Evolutionary conservation across 2,888 invertebrate genomes (phyloP).

Genomic region (Amiota mariae): DNA sequence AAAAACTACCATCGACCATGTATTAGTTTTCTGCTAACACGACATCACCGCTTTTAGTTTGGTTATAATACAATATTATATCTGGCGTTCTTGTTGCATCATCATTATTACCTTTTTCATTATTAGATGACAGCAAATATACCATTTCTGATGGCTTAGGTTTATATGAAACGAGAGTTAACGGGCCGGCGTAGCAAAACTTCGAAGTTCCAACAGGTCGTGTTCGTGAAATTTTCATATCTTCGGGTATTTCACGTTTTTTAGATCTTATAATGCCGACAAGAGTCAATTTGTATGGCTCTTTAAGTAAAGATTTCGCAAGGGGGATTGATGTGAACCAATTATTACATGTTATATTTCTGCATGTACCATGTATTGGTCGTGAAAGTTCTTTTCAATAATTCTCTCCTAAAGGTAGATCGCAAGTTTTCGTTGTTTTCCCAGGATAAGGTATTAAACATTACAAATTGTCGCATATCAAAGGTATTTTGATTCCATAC

Average conservation of each 20-base stretch:
- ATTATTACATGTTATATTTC: no score
- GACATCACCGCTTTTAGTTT: slow-evolving; percentile 41
- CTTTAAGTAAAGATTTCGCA: slow-evolving; percentile 34
- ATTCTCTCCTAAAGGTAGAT: no score
- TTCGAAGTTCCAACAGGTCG: not conserved
- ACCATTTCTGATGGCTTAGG: slow-evolving; percentile 37
- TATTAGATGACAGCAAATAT: slow-evolving; percentile 39
- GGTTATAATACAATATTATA: slow-evolving; percentile 37
- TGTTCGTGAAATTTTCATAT: slow-evolving; percentile 23
- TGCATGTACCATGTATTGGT: no score
- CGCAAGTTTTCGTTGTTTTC: no score
- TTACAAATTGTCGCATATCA: no score
- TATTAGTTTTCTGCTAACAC: slow-evolving; percentile 23
- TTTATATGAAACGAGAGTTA: slow-evolving; percentile 26
- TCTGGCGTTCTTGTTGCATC: slow-evolving; percentile 31
- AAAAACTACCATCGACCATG: slow-evolving; percentile 37
- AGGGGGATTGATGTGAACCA: slow-evolving; percentile 32
- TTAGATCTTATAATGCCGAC: slow-evolving; percentile 30
- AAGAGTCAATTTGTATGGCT: slow-evolving; percentile 31
- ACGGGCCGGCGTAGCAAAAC: slow-evolving; percentile 39
- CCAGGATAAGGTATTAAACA: no score
- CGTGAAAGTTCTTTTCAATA: no score
- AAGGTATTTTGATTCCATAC: no score
- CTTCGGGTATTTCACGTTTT: slow-evolving; percentile 32
- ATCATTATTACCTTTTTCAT: slow-evolving; percentile 17